phyloP scores from a whole-genome alignment of 2,797 vertebrate species.

The Enteromius paludinosus region DNA sequence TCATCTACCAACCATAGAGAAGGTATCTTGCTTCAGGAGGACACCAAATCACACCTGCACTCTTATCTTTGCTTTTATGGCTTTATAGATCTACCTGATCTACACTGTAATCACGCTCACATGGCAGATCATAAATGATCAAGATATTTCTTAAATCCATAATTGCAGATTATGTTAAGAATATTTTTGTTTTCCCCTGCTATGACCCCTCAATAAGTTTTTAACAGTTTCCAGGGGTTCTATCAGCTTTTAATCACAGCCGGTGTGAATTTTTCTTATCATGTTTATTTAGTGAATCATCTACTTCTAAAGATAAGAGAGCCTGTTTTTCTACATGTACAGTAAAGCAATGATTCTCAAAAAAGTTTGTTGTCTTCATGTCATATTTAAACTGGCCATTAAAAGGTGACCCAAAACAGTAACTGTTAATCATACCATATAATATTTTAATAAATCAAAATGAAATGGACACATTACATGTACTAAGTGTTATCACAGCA shows the following conservation, averaged over 20 bases:
- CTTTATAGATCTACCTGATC: conserved; percentile 35
- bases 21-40: not conserved
- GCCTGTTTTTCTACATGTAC: conserved; percentile 40
- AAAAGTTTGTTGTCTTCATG: conserved; percentile 59
- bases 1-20: not conserved
- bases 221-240: conserved; percentile 1
- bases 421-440: not conserved
- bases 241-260: conserved; percentile 72
- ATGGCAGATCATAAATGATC: conserved; percentile 20
- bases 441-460: not conserved
- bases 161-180: not conserved
- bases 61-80: conserved; percentile 18
- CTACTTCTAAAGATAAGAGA: conserved; percentile 50
- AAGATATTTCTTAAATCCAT: not conserved
- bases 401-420: conserved; percentile 67
- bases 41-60: not conserved
- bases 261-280: conserved; percentile 63
- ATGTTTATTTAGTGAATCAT: conserved; percentile 70
- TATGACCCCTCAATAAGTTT: not conserved
- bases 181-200: not conserved
- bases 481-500: not conserved
- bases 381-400: conserved; percentile 83
- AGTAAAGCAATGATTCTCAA: conserved; percentile 7
- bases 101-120: conserved; percentile 3
- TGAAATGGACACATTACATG: not conserved